Evolutionary conservation across 1,140 invertebrate genomes (phyloP).

Genomic region (Pseudomyrmex concolor): DNA sequence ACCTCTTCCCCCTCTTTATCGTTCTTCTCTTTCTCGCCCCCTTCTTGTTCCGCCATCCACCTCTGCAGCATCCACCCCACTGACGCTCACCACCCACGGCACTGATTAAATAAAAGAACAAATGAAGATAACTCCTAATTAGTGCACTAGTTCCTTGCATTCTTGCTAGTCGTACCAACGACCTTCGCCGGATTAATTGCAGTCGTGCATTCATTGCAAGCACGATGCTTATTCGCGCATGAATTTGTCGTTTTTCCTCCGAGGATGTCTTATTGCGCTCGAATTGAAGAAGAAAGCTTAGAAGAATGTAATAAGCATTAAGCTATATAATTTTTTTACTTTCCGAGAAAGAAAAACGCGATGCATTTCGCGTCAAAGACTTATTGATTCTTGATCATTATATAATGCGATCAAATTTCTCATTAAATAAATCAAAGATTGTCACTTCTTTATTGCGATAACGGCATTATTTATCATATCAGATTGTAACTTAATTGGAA

Average conservation of each 20-base stretch:
- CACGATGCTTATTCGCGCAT: conserved; percentile 50
- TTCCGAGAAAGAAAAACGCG: neutral
- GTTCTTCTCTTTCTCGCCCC: conserved; percentile 62
- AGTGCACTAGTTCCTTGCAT: conserved; percentile 72
- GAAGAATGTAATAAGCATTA: neutral
- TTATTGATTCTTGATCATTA: conserved; percentile 51
- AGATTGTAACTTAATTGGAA: conserved; percentile 64
- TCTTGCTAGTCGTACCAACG: conserved; percentile 67
- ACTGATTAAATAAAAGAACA: conserved; percentile 82
- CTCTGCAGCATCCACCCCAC: conserved; percentile 20
- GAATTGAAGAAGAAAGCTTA: neutral
- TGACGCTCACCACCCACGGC: conserved; percentile 50
- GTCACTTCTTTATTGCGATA: conserved; percentile 32
- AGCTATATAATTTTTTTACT: neutral
- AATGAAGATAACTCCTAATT: conserved; percentile 77
- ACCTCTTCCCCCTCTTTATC: conserved; percentile 57
- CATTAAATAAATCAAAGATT: conserved; percentile 48
- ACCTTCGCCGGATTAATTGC: conserved; percentile 69
- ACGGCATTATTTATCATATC: conserved; percentile 53
- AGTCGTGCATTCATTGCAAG: conserved; percentile 67
- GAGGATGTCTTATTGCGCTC: conserved; percentile 40
- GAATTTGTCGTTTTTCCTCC: conserved; percentile 48
- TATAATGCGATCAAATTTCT: conserved; percentile 4
- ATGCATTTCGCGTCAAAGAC: neutral
- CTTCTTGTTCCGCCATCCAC: conserved; percentile 45